Conservation (phyloP, 1,140 invertebrate genomes). For the Camponotus vicinus region DNA sequence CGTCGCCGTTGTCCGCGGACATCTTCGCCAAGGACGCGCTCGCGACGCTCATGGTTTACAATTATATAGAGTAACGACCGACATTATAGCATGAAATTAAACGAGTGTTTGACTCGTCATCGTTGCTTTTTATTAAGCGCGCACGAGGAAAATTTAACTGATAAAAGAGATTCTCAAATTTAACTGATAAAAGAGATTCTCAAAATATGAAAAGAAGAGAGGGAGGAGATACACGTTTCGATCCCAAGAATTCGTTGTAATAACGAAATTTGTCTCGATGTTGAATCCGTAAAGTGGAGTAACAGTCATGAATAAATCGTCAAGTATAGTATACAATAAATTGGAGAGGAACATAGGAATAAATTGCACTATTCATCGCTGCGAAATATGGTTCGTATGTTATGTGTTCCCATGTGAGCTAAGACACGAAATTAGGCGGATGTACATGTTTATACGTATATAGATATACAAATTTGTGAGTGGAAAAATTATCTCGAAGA, state of each 20-base stretch:
- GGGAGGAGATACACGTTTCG: neutral
- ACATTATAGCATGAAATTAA: constrained; percentile 13
- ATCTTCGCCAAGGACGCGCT: constrained; percentile 38
- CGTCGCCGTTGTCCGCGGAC: constrained; percentile 49
- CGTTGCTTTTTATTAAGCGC: neutral
- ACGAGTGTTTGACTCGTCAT: constrained; percentile 1
- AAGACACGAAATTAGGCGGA: neutral
- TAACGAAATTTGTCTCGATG: constrained; percentile 7
- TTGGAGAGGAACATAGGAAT: constrained; percentile 3
- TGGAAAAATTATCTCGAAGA: neutral
- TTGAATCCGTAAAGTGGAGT: neutral
- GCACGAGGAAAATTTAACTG: constrained; percentile 25
- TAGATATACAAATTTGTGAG: too few relatives aligned
- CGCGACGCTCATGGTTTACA: constrained; percentile 41
- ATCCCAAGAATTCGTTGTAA: neutral
- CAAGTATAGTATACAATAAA: constrained; percentile 14
- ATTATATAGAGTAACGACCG: constrained; percentile 47
- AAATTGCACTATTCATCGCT: constrained; percentile 20
- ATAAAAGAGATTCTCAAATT: neutral
- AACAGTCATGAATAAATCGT: constrained; percentile 35
- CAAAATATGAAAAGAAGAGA: neutral
- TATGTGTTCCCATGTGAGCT: neutral
- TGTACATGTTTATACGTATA: neutral
- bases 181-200: constrained; percentile 5
- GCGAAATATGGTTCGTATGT: neutral